These are phyloP conservation scores for Morone chrysops DNA, from an alignment of 2,113 vertebrate species.

Conservation along the genomic window DNA sequence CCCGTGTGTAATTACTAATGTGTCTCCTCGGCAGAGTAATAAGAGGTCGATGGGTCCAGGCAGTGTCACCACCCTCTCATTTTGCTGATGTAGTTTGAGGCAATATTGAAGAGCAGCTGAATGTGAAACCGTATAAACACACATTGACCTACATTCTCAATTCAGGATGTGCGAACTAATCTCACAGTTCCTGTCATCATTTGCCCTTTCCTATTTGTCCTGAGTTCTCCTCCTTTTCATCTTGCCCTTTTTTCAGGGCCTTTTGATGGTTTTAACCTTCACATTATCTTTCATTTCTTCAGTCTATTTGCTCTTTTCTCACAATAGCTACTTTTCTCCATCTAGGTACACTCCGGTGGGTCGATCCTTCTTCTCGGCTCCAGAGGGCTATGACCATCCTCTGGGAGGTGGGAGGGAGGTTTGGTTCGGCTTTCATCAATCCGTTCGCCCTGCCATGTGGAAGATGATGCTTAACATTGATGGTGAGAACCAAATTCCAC, in stretches of 20 bases:
- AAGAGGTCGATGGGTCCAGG: conserved; percentile 13
- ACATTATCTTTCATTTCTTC: neutral
- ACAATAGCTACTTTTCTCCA: conserved; percentile 9
- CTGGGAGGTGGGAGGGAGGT: conserved; percentile 97
- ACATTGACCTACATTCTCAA: conserved; percentile 40
- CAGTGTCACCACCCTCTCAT: conserved; percentile 38
- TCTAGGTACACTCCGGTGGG: conserved; percentile 98
- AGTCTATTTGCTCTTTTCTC: neutral
- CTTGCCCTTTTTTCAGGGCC: neutral
- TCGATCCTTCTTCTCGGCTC: conserved; percentile 99
- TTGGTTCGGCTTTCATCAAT: conserved; percentile 99
- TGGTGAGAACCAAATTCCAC: conserved; percentile 83
- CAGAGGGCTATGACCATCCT: conserved; percentile 98
- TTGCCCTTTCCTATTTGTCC: fast-evolving
- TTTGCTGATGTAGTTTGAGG: conserved; percentile 39
- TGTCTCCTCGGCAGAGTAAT: conserved; percentile 28
- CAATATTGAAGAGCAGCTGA: conserved; percentile 20
- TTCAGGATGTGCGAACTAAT: conserved; percentile 35
- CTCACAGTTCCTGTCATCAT: conserved; percentile 13
- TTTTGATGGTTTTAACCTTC: neutral
- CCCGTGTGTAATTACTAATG: conserved; percentile 44
- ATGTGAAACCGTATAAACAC: conserved; percentile 21
- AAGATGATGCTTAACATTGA: conserved; percentile 99
- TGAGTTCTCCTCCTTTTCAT: neutral
- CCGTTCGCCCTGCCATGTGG: conserved; percentile 99